phyloP scores from a whole-genome alignment of 2,888 invertebrate species.

The Laothoe populi region DNA sequence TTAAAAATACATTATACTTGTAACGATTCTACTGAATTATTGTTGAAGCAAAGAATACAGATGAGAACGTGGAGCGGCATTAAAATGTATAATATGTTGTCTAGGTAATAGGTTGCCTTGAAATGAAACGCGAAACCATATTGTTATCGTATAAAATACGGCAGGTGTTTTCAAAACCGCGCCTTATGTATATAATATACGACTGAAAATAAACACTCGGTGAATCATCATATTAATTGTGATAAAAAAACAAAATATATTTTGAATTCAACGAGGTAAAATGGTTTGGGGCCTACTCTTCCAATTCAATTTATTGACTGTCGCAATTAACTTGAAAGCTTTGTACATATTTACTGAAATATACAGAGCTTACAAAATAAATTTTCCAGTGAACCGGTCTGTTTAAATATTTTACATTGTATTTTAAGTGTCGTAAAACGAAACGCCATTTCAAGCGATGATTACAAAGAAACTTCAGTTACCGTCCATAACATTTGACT shows the following conservation, averaged over 20 bases:
- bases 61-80: not conserved
- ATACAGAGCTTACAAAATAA: constrained; percentile 5
- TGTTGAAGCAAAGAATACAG: not conserved
- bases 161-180: constrained; percentile 20
- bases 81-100: not conserved
- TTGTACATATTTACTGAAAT: constrained; percentile 6
- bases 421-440: constrained; percentile 6
- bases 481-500: constrained; percentile 18
- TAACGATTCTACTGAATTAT: not conserved
- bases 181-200: constrained; percentile 7
- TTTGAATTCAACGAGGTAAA: not conserved
- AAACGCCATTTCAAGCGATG: constrained; percentile 1
- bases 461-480: constrained; percentile 19
- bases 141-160: constrained; percentile 1
- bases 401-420: constrained; percentile 22
- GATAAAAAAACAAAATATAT: not conserved
- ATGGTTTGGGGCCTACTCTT: not conserved
- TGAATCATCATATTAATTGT: constrained; percentile 10
- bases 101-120: constrained; percentile 13
- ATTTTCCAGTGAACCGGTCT: not conserved
- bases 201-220: constrained; percentile 4
- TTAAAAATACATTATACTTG: no score
- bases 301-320: constrained; percentile 21
- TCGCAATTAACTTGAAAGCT: constrained; percentile 12
- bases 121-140: constrained; percentile 6